Base-by-base conservation (phyloP, 2,113 vertebrate species). In the Gasterosteus nipponicus region DNA sequence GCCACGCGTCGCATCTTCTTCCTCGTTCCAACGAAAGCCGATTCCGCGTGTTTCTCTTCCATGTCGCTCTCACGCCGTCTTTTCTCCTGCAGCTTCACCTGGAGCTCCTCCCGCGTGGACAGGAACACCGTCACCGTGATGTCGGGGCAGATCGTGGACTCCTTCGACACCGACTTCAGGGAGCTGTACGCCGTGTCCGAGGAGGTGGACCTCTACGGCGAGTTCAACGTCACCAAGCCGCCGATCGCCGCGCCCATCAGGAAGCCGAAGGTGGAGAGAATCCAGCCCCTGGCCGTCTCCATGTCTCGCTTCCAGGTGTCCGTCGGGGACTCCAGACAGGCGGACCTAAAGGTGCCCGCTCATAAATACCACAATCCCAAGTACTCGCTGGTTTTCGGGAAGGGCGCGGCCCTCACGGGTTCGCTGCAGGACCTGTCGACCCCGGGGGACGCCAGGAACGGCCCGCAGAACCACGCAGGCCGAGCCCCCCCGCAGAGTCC, bases 341-440 rank as follows among this genome's bases (percentile, higher is more conserved):
- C 65, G 0, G 81, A 91, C 61, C n/a, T 94, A 31, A 93, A 92
- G 72, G 96, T 97, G 0, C 97, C 98, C 15, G 96, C 96, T 1
- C 96, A 97, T 60, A 99, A 98, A 79, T 93, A 96, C 41, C 96
- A 98, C 93, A 98, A 98, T 71, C 98, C 98, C 12, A 99, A 98
- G 82, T 99, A 99, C 11, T 94, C 95, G 16, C 88, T 99, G 84
- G 98, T 98, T 44, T 90, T 96, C 1, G 95, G 96, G 31, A 95
- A 93, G 81, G 91, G 73, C 3, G 44, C 64, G 10, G 89, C 88
- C 5, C 44, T 88, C 12, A 89, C 92, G 0, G 83, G 89, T 3
- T 95, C 94, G 1, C 77, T 94, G 2, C 93, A 94, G 29, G 93
- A 95, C 75, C 86, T 94, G 33, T 81, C 91, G 0, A 73, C 61